These are phyloP conservation scores for Pantherophis vulpinus DNA, from an alignment of 2,797 vertebrate species.

Conservation along the genomic window DNA sequence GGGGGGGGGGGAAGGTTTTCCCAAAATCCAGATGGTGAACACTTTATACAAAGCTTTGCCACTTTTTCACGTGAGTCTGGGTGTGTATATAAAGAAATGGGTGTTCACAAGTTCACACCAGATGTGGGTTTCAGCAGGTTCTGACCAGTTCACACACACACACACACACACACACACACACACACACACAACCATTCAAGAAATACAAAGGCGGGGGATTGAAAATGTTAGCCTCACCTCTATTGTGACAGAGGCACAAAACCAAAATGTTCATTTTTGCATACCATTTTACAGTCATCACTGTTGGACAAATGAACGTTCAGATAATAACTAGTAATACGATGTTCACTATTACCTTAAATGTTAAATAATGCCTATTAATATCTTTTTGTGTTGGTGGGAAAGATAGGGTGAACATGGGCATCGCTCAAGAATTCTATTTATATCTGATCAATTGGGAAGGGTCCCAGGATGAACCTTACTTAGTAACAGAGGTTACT, in stretches of 20 bases:
- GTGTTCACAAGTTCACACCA: neutral
- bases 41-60: neutral
- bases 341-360: neutral
- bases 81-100: neutral
- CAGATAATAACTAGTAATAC: neutral
- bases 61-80: neutral
- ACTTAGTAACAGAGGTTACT: too few relatives aligned
- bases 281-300: neutral
- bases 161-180: too few relatives aligned
- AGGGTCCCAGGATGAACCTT: too few relatives aligned
- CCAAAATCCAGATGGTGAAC: neutral
- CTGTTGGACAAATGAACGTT: neutral
- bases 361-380: neutral
- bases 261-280: neutral
- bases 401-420: neutral
- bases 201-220: neutral
- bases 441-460: neutral
- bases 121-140: too few relatives aligned
- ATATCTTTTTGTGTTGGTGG: neutral
- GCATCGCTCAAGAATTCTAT: neutral
- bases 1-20: too few relatives aligned
- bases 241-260: neutral
- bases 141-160: too few relatives aligned
- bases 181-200: neutral
- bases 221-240: neutral